Evolutionary conservation across 2,797 vertebrate genomes (phyloP).

Genomic region (Sebastes minor): DNA sequence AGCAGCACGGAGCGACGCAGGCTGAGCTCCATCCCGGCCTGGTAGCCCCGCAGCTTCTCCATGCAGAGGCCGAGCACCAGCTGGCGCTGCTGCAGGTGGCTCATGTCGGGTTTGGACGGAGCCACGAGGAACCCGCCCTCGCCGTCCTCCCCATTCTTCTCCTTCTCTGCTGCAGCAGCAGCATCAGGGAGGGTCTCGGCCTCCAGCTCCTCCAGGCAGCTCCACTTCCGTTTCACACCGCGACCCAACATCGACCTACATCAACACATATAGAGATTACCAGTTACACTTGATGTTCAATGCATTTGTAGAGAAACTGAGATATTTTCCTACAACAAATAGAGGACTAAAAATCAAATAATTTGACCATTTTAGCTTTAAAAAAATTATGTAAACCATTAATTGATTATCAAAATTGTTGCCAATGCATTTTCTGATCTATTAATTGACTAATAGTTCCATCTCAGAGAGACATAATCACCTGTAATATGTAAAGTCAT

Average conservation of each 20-base stretch:
- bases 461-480: neutral
- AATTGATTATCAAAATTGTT: neutral
- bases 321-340: too few species aligned
- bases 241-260: slow-evolving; percentile 89
- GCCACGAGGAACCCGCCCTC: slow-evolving; percentile 66
- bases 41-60: slow-evolving; percentile 87
- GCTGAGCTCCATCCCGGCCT: slow-evolving; percentile 87
- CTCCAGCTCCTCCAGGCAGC: slow-evolving; percentile 82
- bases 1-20: slow-evolving; percentile 89
- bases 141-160: slow-evolving; percentile 57
- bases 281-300: neutral
- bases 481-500: neutral
- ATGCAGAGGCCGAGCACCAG: slow-evolving; percentile 88
- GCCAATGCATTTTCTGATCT: neutral
- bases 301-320: neutral
- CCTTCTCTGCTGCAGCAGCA: slow-evolving; percentile 20
- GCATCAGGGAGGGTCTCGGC: slow-evolving; percentile 9
- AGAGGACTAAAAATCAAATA: neutral
- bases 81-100: slow-evolving; percentile 87
- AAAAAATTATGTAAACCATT: neutral
- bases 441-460: neutral
- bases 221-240: slow-evolving; percentile 89
- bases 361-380: neutral
- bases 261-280: accelerated
- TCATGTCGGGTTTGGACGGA: slow-evolving; percentile 61